Evolutionary conservation across 2,888 invertebrate genomes (phyloP), one percentile per base, ranked within the genome.

Genomic region (Lamproptera curius): DNA sequence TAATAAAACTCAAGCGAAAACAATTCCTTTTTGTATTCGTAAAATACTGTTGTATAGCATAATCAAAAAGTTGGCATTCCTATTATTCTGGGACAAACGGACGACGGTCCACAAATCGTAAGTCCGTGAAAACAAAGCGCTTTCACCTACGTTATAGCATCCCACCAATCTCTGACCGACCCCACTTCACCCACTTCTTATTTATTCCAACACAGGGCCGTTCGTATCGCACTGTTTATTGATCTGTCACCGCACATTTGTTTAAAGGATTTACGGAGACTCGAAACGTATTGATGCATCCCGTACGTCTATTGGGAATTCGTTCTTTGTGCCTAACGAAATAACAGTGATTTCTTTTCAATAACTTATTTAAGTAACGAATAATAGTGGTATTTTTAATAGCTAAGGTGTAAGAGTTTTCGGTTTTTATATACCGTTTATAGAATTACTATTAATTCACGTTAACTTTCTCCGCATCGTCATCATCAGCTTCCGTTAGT

Each of bases 141-240:
- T 31, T 13, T 13, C 10, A 31, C 10, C 31, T 36, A 11, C 20
- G 31, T 31, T 23, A 20, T 26, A 28, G 42, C 13, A 15, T 31
- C 42, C 37, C 47, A 47, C 47, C 37, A 20, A 47, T 47, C 47
- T 37, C 47, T 47, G 47, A 47, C 47, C 42, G 17, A 34, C 42
- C 45, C 16, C 16, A 23, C 36, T 20, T 26, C 13, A 11, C 31
- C 31, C 31, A 11, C 37, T 14, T 70, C 70, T 73, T 73, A 71
- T 75, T 75, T 75, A 74, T 73, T 67, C 63, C 70, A 66, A 67
- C 68, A 55, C 73, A 73, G 75, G 59, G 62, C 66, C 62, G 71
- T 71, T 73, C 63, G 59, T 50, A 57, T 55, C 52, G 51, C 57
- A 46, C 57, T 65, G 65, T 69, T 67, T 72, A 75, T 69, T 67